Evolutionary conservation across 1,140 invertebrate species (phyloP), one percentile per base, ranked within the genome.

Genomic region (Anastatus disparis): DNA sequence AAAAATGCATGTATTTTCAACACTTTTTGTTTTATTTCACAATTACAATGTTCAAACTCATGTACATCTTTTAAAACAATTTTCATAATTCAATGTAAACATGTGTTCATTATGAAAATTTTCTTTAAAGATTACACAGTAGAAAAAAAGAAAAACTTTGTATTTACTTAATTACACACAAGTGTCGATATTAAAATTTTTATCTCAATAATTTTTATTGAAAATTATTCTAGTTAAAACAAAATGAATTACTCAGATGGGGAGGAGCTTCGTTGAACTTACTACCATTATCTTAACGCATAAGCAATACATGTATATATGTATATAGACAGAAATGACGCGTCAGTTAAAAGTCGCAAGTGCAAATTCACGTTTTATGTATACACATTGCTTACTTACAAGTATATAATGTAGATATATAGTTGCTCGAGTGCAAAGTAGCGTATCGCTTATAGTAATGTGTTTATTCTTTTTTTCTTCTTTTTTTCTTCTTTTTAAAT

Each of bases 341-440:
- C 15, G 4, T n/a, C 27, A 53, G 8, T 31, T 4, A 8, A 29
- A n/a, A n/a, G n/a, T n/a, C 26, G 53, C 53, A 56, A 58, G 35
- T 40, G 31, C 20, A 24, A 58, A 58, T 58, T 40, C 55, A 24
- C 55, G 29, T 58, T 40, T n/a, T n/a, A n/a, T n/a, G n/a, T 58
- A 24, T 40, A 29, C 17, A 24, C 55, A 58, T 22, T 10, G 8
- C 35, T 29, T 38, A 24, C 8, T 12, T 13, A 10, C 6, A 10
- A 29, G 29, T 13, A n/a, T n/a, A n/a, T n/a, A n/a, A n/a, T n/a
- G 15, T 2, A 15, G 27, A 24, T 20, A 20, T 35, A 35, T 20
- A 1, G 52, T 29, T 27, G 29, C 31, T 17, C 15, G 52, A 9
- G 29, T 29, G 17, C n/a, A n/a, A 31, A 38, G 12, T 58, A 40